These are phyloP conservation scores for Muscina levida DNA, from an alignment of 2,888 invertebrate species.

Conservation along the genomic window DNA sequence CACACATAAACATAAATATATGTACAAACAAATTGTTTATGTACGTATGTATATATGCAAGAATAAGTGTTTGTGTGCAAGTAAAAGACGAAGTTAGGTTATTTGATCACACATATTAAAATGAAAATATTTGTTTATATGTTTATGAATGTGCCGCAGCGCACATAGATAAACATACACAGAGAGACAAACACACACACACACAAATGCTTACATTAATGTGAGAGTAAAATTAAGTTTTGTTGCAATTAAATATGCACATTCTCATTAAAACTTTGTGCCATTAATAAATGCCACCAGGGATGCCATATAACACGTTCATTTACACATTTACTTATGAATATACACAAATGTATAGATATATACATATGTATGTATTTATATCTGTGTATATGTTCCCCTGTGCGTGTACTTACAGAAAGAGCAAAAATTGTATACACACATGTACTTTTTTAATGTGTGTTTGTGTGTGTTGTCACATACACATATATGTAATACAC, in stretches of 20 bases:
- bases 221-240: constrained; percentile 60
- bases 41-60: background rate
- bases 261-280: constrained; percentile 69
- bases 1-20: background rate
- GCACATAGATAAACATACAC: too few relatives aligned
- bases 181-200: too few relatives aligned
- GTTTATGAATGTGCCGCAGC: background rate
- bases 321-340: constrained; percentile 31
- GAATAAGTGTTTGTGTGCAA: too few relatives aligned
- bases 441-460: too few relatives aligned
- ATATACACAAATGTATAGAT: background rate
- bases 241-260: constrained; percentile 68
- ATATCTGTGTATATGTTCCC: too few relatives aligned
- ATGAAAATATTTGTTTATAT: background rate
- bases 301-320: constrained; percentile 59
- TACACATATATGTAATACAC: background rate
- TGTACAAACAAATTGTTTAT: background rate
- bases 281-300: constrained; percentile 66
- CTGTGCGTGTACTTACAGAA: too few relatives aligned
- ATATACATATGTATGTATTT: constrained; percentile 21
- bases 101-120: too few relatives aligned
- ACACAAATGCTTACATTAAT: background rate
- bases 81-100: too few relatives aligned
- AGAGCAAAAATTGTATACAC: too few relatives aligned
- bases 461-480: too few relatives aligned